phyloP scores from a whole-genome alignment of 2,888 invertebrate species.

The Globia sparganii region DNA sequence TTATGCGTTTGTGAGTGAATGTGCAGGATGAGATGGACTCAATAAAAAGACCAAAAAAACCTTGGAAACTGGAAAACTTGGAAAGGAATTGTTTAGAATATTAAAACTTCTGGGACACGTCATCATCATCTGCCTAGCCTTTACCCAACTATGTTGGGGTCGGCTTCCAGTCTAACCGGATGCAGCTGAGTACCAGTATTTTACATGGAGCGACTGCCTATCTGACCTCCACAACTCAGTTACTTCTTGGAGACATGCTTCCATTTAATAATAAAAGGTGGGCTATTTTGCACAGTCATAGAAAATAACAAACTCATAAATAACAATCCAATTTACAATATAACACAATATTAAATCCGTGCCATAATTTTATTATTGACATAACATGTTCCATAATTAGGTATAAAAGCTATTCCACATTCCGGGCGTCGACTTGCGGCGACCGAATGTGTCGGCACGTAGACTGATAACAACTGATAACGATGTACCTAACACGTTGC shows the following conservation, averaged over 20 bases:
- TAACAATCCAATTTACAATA: not conserved
- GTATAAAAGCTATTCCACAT: constrained; percentile 55
- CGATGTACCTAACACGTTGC: constrained; percentile 34
- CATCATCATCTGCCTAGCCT: not conserved
- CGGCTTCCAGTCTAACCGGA: not conserved
- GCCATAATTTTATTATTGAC: constrained; percentile 48
- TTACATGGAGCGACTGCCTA: not conserved
- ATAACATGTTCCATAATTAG: constrained; percentile 44
- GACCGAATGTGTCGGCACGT: constrained; percentile 47
- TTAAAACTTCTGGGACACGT: not conserved
- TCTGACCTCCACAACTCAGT: not conserved
- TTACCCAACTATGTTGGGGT: not conserved
- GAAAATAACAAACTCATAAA: not conserved
- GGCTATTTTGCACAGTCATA: not conserved
- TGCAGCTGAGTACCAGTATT: not conserved
- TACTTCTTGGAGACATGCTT: not conserved
- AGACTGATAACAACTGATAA: constrained; percentile 63
- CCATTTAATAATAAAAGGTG: not conserved
- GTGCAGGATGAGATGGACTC: too few relatives aligned
- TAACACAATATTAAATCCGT: constrained; percentile 7
- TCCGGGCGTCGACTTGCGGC: constrained; percentile 51
- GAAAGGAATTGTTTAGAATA: too few relatives aligned
- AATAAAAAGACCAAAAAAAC: too few relatives aligned
- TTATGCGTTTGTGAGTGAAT: too few relatives aligned
- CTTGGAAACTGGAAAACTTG: too few relatives aligned